A percentile compares a stretch with the other conserved stretches of the same genome.
Conservation (phyloP, 1,140 invertebrate genomes). For the Leptinotarsa defecta region DNA sequence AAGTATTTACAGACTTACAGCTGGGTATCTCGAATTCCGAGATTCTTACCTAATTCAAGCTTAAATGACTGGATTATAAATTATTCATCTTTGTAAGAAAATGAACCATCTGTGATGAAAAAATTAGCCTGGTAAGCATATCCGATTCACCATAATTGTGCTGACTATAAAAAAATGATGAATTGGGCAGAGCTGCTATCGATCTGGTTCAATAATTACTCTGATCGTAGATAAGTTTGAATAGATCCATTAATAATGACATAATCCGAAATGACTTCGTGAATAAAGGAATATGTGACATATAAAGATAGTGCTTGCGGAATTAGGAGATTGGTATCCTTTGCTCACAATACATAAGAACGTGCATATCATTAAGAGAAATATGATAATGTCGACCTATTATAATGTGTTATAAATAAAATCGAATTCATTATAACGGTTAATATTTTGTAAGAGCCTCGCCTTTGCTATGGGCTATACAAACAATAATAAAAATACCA, state of each 20-base stretch:
- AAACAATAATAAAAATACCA: not conserved
- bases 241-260: not conserved
- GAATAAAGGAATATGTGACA: not conserved
- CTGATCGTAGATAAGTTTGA: not conserved
- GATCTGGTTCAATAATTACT: not conserved
- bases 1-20: too few species aligned
- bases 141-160: too few species aligned
- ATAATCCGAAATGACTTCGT: not conserved
- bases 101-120: too few species aligned
- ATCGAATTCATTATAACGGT: not conserved
- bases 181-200: not conserved
- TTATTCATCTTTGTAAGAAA: too few species aligned
- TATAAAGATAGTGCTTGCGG: not conserved
- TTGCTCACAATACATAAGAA: not conserved
- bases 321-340: not conserved
- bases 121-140: too few species aligned
- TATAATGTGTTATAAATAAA: not conserved
- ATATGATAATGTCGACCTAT: not conserved
- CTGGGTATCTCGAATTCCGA: too few species aligned
- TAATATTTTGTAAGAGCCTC: not conserved
- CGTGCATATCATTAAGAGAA: not conserved
- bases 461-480: not conserved
- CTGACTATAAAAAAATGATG: too few species aligned
- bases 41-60: too few species aligned
- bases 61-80: too few species aligned